Evolutionary conservation across 2,797 vertebrate species (phyloP), one percentile per base, ranked within the genome.

Genomic region (Macroramphosus scolopax): DNA sequence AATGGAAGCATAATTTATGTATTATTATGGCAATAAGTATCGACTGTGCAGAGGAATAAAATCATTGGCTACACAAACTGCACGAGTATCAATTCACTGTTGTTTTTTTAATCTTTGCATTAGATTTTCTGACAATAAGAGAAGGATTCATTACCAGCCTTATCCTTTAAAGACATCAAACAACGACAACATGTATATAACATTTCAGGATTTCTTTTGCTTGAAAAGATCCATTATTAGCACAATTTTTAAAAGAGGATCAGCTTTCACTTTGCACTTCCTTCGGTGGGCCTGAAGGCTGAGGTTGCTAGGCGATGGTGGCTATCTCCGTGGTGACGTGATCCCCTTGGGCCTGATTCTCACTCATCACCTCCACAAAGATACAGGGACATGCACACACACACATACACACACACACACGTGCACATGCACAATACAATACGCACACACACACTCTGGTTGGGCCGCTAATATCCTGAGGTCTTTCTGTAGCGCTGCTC

Each of bases 231-330:
- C 67, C 63, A 73, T 74, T 72, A 81, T 74, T 72, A 60, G 64
- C 54, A 75, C 51, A n/a, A 42, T 68, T 51, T 63, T 39, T 51
- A 70, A 52, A 78, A 78, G 71, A 52, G 66, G 80, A 87, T 87
- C 79, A 31, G 49, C 61, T 86, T 87, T 84, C 84, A 62, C 48
- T 59, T 77, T 75, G 61, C 72, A 67, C 76, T 78, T 86, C 78
- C 78, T 59, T 54, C 77, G 52, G 37, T 42, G 70, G 61, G 73
- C 79, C 77, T 63, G 59, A 77, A 70, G 85, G 72, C 59, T 67
- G 74, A 65, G 72, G 88, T 86, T 89, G 87, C 88, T 83, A 86
- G 78, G 87, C 61, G 39, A 88, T 85, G 66, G 78, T 63, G 74
- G 56, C 79, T 82, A 80, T 88, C 85, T 83, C 61, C 12, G 55